Conservation (phyloP, 2,797 vertebrate genomes). For the Cirrhinus mrigala region DNA sequence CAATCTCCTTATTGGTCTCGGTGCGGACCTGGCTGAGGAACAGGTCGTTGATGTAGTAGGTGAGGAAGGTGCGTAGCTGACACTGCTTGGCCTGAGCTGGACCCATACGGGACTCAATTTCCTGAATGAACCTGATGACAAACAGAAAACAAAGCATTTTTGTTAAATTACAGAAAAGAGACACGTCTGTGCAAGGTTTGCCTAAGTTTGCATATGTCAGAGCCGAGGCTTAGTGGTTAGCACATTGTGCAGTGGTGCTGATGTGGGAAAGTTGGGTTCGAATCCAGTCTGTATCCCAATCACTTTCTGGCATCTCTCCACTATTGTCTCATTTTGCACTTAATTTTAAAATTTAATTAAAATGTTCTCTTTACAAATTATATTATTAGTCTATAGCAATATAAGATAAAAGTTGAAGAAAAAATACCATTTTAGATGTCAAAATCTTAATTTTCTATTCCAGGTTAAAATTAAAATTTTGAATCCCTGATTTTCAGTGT, state of each 20-base stretch:
- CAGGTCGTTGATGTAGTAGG: constrained; percentile 95
- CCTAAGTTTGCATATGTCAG: background rate
- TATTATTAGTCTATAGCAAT: background rate
- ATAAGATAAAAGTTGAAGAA: background rate
- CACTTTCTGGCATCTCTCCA: background rate
- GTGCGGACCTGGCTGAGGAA: constrained; percentile 93
- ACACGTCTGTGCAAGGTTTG: background rate
- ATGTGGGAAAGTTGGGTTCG: background rate
- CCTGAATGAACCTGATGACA: constrained; percentile 91
- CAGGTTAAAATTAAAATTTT: background rate
- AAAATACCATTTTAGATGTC: background rate
- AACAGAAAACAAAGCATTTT: constrained; percentile 2
- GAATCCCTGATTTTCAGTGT: background rate
- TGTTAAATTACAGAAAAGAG: background rate
- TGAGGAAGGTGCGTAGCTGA: constrained; percentile 93
- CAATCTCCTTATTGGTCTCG: constrained; percentile 97
- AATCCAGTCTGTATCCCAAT: background rate
- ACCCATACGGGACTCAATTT: constrained; percentile 91
- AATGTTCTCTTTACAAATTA: background rate
- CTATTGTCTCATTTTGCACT: background rate
- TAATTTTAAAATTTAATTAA: background rate
- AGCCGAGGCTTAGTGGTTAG: background rate
- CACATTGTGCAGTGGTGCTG: background rate
- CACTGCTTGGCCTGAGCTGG: constrained; percentile 92
- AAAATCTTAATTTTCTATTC: background rate